A percentile compares a stretch with the other conserved stretches of the same genome.
These are phyloP conservation scores for Sebastiscus albofasciatus DNA, from an alignment of 2,797 vertebrate species.

Conservation along the genomic window DNA sequence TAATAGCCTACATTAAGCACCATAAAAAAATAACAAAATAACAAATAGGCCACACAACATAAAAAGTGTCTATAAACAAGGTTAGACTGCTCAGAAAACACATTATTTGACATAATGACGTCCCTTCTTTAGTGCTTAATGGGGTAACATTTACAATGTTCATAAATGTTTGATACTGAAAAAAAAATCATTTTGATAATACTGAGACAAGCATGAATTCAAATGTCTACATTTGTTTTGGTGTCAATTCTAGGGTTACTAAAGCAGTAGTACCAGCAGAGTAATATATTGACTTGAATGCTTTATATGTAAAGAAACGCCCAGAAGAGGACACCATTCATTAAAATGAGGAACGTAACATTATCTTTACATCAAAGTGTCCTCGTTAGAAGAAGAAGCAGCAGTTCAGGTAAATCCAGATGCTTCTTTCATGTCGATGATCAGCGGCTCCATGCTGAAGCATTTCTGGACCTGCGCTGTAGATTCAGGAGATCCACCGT, in stretches of 20 bases:
- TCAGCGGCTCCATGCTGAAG: constrained; percentile 32
- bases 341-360: constrained; percentile 32
- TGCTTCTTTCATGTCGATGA: constrained; percentile 31
- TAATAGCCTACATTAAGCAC: constrained; percentile 62
- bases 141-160: constrained; percentile 59
- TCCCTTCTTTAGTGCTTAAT: constrained; percentile 59
- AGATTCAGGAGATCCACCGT: constrained; percentile 65
- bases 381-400: constrained; percentile 27
- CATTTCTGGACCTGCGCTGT: constrained; percentile 41
- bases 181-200: constrained; percentile 48
- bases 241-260: constrained; percentile 49
- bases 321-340: constrained; percentile 28
- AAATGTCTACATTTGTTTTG: constrained; percentile 58
- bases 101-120: constrained; percentile 60
- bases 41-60: constrained; percentile 68
- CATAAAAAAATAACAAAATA: constrained; percentile 52
- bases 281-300: constrained; percentile 35
- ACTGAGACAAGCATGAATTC: constrained; percentile 46
- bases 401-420: constrained; percentile 42
- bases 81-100: constrained; percentile 61
- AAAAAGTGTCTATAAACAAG: constrained; percentile 70
- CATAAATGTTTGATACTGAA: constrained; percentile 50
- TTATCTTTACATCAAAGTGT: constrained; percentile 35
- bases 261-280: constrained; percentile 50
- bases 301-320: constrained; percentile 29